Percentiles rank a stretch among this genome's conserved stretches.
These are phyloP conservation scores for Harmothoe impar DNA, from an alignment of 2,888 invertebrate genomes.

Conservation along the genomic window DNA sequence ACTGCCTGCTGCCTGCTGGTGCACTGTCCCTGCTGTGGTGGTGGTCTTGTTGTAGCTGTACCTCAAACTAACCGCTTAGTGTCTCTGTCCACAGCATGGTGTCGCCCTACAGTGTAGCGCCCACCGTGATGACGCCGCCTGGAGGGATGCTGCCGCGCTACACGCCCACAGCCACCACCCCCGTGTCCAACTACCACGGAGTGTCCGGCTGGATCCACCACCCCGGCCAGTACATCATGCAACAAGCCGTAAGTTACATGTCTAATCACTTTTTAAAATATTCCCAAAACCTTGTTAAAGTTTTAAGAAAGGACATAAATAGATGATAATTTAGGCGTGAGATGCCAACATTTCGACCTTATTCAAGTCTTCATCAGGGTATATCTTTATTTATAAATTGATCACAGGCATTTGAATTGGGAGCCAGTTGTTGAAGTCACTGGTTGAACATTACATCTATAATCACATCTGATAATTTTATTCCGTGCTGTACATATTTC, in stretches of 20 bases:
- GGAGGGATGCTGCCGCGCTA: conserved; percentile 58
- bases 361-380: too few relatives aligned
- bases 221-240: conserved; percentile 64
- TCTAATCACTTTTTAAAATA: too few relatives aligned
- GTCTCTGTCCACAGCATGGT: conserved; percentile 45
- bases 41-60: not conserved
- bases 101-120: conserved; percentile 63
- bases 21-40: not conserved
- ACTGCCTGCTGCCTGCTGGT: not conserved
- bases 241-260: conserved; percentile 45
- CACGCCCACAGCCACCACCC: conserved; percentile 56
- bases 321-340: too few relatives aligned
- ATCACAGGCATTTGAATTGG: too few relatives aligned
- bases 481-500: too few relatives aligned
- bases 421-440: too few relatives aligned
- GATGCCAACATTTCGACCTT: too few relatives aligned
- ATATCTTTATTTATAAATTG: too few relatives aligned
- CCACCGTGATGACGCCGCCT: conserved; percentile 63
- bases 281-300: too few relatives aligned
- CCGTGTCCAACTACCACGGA: conserved; percentile 38
- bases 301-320: too few relatives aligned
- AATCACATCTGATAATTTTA: too few relatives aligned
- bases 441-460: too few relatives aligned
- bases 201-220: conserved; percentile 48
- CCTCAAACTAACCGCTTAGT: not conserved